A percentile compares a stretch with the other conserved stretches of the same genome.
These are phyloP conservation scores for Phyllostomus hastatus DNA, from an alignment of 2,113 vertebrate species.

Conservation along the genomic window DNA sequence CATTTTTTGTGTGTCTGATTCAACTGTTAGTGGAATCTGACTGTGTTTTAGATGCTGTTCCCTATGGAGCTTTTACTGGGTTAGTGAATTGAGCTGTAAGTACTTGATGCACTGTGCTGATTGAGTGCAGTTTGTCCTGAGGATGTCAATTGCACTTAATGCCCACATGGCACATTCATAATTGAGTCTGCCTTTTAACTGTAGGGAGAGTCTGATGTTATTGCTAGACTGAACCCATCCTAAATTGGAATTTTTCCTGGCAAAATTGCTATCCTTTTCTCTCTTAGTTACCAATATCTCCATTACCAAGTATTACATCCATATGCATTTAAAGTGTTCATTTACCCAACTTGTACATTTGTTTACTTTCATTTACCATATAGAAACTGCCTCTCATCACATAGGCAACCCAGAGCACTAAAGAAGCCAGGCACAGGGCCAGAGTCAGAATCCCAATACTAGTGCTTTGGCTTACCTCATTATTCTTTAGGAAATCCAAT, in stretches of 20 bases:
- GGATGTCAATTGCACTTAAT: not conserved
- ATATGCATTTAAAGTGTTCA: not conserved
- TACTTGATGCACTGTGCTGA: not conserved
- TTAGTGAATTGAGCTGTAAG: not conserved
- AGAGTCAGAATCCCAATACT: not conserved
- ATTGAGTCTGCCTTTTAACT: slow-evolving; percentile 35
- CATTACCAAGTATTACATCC: not conserved
- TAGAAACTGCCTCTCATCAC: not conserved
- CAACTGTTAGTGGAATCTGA: not conserved
- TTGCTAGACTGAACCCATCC: not conserved
- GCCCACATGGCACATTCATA: slow-evolving; percentile 2
- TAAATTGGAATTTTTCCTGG: not conserved
- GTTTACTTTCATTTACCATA: not conserved
- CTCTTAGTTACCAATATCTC: not conserved
- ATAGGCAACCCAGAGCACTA: not conserved
- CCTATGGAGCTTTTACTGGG: not conserved
- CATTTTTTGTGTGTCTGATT: not conserved
- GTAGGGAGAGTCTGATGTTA: not conserved
- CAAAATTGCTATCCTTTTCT: not conserved
- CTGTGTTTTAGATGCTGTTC: not conserved
- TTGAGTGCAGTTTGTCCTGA: not conserved
- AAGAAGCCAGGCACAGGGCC: not conserved
- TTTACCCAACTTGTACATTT: not conserved
- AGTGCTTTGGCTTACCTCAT: not conserved
- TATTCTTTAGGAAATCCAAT: not conserved